Evolutionary conservation across 1,140 invertebrate species (phyloP).

Genomic region (Drepana arcuata): DNA sequence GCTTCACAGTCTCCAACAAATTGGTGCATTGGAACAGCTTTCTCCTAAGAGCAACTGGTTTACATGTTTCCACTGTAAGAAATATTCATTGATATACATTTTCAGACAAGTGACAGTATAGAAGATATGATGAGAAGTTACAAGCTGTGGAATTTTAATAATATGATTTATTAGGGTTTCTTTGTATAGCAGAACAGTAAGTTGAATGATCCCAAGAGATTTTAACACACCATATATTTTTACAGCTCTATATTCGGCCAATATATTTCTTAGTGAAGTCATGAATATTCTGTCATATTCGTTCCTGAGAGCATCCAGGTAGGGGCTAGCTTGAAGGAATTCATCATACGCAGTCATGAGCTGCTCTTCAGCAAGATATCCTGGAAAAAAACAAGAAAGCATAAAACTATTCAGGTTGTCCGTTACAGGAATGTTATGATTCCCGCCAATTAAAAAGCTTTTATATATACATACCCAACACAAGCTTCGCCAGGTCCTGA

Average conservation of each 20-base stretch:
- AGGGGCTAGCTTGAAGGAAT: constrained; percentile 57
- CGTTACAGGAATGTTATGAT: constrained; percentile 11
- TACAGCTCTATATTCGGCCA: constrained; percentile 59
- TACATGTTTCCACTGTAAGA: constrained; percentile 61
- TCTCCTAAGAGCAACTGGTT: constrained; percentile 42
- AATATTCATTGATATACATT: no score
- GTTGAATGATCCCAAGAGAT: not conserved
- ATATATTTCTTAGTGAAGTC: constrained; percentile 56
- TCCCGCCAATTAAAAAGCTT: constrained; percentile 55
- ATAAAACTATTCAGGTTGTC: constrained; percentile 4
- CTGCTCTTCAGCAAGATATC: constrained; percentile 59
- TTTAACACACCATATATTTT: constrained; percentile 57
- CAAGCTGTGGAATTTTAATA: no score
- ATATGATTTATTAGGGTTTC: no score
- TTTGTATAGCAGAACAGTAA: not conserved
- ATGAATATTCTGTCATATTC: constrained; percentile 65
- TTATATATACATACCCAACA: constrained; percentile 58
- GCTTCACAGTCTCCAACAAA: constrained; percentile 47
- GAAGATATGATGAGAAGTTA: no score
- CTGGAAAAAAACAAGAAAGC: constrained; percentile 26
- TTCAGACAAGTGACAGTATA: not conserved
- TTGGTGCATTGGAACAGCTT: constrained; percentile 50
- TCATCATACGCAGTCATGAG: constrained; percentile 66
- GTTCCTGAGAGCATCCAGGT: constrained; percentile 53
- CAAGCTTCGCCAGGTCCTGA: constrained; percentile 58